Evolutionary conservation across 2,113 vertebrate genomes (phyloP).

Genomic region (Porphyrio hochstetteri): DNA sequence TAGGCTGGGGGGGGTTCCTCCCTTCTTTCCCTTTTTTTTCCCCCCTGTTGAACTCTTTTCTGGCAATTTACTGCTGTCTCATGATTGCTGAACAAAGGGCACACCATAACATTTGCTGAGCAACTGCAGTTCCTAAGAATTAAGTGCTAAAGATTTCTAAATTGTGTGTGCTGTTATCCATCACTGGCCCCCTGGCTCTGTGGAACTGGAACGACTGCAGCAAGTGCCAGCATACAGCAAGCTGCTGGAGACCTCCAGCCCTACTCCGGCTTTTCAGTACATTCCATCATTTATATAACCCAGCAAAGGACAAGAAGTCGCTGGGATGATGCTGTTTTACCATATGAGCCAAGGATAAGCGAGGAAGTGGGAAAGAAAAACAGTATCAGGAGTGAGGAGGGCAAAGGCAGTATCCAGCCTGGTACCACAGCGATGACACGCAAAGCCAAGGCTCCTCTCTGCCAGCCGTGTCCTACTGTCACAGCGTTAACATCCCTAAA

Average conservation of each 20-base stretch:
- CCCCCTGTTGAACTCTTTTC: neutral
- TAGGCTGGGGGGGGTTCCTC: neutral
- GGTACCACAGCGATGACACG: fast-evolving
- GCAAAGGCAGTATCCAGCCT: neutral
- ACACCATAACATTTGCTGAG: neutral
- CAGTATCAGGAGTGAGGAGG: neutral
- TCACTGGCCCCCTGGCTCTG: neutral
- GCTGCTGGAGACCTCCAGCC: neutral
- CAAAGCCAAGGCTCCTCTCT: neutral
- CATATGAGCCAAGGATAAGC: neutral
- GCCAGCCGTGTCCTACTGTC: neutral
- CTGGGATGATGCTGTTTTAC: neutral
- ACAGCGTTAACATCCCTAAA: fast-evolving
- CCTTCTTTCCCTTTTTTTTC: neutral
- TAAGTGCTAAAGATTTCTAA: neutral
- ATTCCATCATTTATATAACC: no score
- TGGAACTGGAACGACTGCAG: neutral
- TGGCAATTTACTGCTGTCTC: conserved; percentile 21
- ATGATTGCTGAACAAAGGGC: conserved; percentile 2
- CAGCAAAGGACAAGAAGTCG: neutral
- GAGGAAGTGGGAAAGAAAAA: neutral
- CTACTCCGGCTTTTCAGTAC: neutral
- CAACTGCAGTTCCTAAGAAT: neutral
- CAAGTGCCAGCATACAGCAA: neutral
- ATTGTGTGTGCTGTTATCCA: neutral